phyloP scores from a whole-genome alignment of 2,797 vertebrate genomes.

The Channa striata region DNA sequence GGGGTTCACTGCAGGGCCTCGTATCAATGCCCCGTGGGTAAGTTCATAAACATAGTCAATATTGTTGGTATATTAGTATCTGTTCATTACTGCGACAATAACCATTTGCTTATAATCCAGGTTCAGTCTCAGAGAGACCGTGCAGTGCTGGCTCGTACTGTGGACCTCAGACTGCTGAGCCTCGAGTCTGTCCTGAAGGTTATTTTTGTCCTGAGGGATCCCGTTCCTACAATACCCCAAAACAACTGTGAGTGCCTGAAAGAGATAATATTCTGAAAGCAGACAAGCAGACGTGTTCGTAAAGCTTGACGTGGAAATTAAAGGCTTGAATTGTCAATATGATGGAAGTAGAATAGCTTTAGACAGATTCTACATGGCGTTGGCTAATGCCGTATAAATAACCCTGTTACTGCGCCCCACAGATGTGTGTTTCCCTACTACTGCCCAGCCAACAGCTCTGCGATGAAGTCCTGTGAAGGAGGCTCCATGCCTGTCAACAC shows the following conservation, averaged over 20 bases:
- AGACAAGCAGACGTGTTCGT: constrained; percentile 3
- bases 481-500: constrained; percentile 87
- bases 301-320: constrained; percentile 13
- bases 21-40: constrained; percentile 90
- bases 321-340: constrained; percentile 6
- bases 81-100: constrained; percentile 7
- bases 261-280: constrained; percentile 5
- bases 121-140: constrained; percentile 84
- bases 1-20: constrained; percentile 87
- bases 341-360: constrained; percentile 15
- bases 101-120: constrained; percentile 74
- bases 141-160: constrained; percentile 92
- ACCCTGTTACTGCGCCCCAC: constrained; percentile 54
- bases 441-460: constrained; percentile 88
- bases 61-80: constrained; percentile 5
- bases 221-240: constrained; percentile 79
- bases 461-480: constrained; percentile 82
- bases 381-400: constrained; percentile 56
- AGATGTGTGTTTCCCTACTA: constrained; percentile 92
- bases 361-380: not conserved
- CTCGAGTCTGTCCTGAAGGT: constrained; percentile 87
- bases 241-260: constrained; percentile 87
- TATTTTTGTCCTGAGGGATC: constrained; percentile 91
- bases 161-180: constrained; percentile 82
- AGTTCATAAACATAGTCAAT: constrained; percentile 8